Base-by-base conservation (phyloP, 2,113 vertebrate genomes). In the Heliornis fulica region DNA sequence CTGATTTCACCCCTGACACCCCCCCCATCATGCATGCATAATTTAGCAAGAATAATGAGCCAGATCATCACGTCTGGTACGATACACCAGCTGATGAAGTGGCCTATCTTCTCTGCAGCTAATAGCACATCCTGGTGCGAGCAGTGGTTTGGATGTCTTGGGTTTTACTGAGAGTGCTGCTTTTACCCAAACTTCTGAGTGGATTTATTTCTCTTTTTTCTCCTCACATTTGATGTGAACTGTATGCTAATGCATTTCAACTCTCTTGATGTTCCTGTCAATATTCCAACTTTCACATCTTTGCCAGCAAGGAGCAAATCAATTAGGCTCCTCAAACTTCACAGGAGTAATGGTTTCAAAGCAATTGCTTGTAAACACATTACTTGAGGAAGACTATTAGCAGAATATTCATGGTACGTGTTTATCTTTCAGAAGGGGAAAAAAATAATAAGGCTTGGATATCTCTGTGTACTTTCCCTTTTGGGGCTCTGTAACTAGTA, bases 141-240 rank as follows among this genome's bases (percentile, higher is more conserved):
- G 98, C 57, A 87, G 97, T 46, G 95, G 96, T 89, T 25, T 98
- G 97, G 96, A 57, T 61, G 45, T 95, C 98, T 96, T 96, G 97
- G 98, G 76, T 99, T 98, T 94, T 98, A 97, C 96, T 93, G 60
- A 97, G 91, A 98, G 96, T 91, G 97, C 96, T 8, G 50, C 15
- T 51, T 51, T 15, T 51, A 51, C 50, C 0, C 97, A 97, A 96
- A 98, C 98, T 7, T 96, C 97, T 8, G 71, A 97, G 89, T 86
- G 98, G 36, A 96, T 97, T 5, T 98, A 64, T 98, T 90, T 85
- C 93, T 19, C 97, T 98, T 53, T 98, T 53, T 96, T 97, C 87
- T 80, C 59, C 82, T 74, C n/a, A 51, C 68, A 50, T 78, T 65
- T 93, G 60, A 60, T 77, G 79, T 81, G 92, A 75, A 60, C 32